A percentile compares a stretch with the other conserved stretches of the same genome.
Evolutionary conservation across 2,113 vertebrate species (phyloP).

Genomic region (Petroica traversi): DNA sequence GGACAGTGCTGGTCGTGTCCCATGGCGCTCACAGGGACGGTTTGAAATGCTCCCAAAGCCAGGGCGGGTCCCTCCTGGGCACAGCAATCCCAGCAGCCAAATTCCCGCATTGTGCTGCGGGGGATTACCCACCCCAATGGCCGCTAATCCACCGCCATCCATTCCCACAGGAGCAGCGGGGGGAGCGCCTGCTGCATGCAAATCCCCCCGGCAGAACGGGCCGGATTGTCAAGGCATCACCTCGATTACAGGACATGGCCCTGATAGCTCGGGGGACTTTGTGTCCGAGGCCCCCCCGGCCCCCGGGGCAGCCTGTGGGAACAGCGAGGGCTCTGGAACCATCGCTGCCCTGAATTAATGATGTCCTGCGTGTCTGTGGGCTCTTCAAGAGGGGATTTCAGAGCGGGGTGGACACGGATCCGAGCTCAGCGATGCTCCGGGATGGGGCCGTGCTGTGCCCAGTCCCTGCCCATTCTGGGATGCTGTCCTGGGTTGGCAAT

Average conservation of each 20-base stretch:
- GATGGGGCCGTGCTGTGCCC: accelerated
- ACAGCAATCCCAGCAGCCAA: neutral
- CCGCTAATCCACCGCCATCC: neutral
- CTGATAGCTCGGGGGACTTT: neutral
- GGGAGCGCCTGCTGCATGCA: neutral
- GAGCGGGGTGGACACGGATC: neutral
- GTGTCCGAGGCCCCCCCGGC: neutral
- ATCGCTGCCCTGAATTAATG: neutral
- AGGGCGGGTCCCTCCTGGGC: neutral
- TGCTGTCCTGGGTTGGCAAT: no score
- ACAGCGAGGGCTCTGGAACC: neutral
- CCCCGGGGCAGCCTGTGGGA: neutral
- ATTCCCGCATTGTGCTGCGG: neutral
- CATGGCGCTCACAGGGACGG: neutral
- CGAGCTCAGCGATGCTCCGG: accelerated
- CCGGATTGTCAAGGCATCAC: neutral
- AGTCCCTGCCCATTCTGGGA: accelerated
- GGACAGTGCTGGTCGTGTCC: accelerated
- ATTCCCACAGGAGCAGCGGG: neutral
- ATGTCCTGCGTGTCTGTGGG: neutral
- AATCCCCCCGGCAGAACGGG: neutral
- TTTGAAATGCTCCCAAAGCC: neutral
- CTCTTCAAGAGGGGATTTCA: neutral
- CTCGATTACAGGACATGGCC: neutral
- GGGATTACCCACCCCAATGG: neutral